A percentile compares a stretch with the other conserved stretches of the same genome.
phyloP scores from a whole-genome alignment of 2,888 invertebrate species.

The Alloscopus bannaensis region DNA sequence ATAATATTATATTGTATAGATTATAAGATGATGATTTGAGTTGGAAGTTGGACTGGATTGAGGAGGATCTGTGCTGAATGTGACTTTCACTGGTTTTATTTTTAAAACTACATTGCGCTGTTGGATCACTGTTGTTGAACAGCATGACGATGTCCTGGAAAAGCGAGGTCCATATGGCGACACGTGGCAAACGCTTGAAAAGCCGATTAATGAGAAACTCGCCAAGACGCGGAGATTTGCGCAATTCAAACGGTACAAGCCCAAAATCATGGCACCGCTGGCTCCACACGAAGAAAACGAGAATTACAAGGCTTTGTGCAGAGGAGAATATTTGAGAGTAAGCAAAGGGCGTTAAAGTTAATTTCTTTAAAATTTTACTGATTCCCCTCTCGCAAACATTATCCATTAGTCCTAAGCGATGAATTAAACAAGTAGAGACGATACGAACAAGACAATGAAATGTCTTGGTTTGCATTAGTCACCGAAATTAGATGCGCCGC shows the following conservation, averaged over 20 bases:
- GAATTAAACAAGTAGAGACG: no score
- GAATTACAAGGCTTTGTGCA: slow-evolving; percentile 74
- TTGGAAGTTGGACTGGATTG: no score
- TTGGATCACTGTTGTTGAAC: no score
- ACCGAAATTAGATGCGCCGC: slow-evolving; percentile 69
- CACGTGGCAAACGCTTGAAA: slow-evolving; percentile 73
- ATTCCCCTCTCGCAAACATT: no score
- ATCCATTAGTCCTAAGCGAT: no score
- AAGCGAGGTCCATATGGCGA: slow-evolving; percentile 73
- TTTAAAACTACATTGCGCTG: no score
- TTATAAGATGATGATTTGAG: no score
- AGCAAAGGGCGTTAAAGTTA: slow-evolving; percentile 46
- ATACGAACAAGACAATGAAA: no score
- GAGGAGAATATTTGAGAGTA: slow-evolving; percentile 74
- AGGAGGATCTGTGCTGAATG: no score
- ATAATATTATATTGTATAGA: no score
- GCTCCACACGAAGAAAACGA: slow-evolving; percentile 73
- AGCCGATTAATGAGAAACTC: slow-evolving; percentile 70
- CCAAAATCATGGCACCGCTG: slow-evolving; percentile 67
- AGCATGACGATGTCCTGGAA: slow-evolving; percentile 74
- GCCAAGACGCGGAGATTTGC: slow-evolving; percentile 69
- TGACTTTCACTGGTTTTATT: no score
- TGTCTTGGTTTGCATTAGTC: slow-evolving; percentile 58
- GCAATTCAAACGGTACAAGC: slow-evolving; percentile 63
- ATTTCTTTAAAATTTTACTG: background rate